phyloP scores from a whole-genome alignment of 2,888 invertebrate species.

The Hoplodrina ambigua region DNA sequence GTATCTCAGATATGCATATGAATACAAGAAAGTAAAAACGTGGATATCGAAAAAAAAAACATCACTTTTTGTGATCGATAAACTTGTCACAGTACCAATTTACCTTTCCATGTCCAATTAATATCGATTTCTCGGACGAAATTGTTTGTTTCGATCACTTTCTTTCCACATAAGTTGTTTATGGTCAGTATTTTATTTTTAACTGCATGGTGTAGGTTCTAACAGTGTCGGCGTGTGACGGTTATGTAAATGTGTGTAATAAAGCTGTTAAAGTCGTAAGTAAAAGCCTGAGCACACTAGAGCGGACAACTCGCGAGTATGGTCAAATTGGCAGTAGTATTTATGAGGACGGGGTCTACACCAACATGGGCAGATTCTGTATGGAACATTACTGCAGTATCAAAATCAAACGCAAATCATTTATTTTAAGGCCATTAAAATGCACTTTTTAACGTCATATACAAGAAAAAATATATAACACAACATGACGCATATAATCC shows the following conservation, averaged over 20 bases:
- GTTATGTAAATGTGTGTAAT: constrained; percentile 40
- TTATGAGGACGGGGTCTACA: no score
- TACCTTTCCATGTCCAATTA: constrained; percentile 55
- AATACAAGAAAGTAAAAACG: constrained; percentile 19
- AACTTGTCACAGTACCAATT: constrained; percentile 29
- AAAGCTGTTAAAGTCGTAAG: background rate
- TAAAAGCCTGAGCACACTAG: background rate
- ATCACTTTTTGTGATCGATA: constrained; percentile 35
- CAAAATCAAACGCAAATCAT: no score
- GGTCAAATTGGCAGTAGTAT: no score
- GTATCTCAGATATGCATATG: constrained; percentile 8
- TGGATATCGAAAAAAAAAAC: background rate
- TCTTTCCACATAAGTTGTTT: constrained; percentile 61
- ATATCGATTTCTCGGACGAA: constrained; percentile 73
- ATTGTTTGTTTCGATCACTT: constrained; percentile 66
- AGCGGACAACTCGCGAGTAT: no score
- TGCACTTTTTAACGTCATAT: no score
- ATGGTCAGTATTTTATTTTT: constrained; percentile 51
- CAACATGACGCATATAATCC: no score
- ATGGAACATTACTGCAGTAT: no score
- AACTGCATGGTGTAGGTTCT: constrained; percentile 36
- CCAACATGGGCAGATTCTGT: no score
- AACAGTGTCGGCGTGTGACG: constrained; percentile 7
- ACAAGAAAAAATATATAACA: no score
- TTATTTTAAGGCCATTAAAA: no score